Conservation (phyloP, 2,888 invertebrate genomes). For the Neoaliturus tenellus region DNA sequence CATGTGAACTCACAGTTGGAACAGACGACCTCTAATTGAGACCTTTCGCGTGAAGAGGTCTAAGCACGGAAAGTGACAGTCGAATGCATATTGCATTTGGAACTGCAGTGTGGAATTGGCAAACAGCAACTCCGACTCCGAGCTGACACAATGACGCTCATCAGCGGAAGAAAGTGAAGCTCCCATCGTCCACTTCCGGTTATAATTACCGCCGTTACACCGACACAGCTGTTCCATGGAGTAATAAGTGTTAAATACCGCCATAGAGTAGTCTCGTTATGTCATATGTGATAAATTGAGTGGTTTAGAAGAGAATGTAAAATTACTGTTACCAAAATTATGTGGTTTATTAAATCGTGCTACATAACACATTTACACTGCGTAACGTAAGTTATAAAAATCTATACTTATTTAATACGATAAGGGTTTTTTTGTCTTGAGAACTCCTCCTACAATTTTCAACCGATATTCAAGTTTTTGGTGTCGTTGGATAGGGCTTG, state of each 20-base stretch:
- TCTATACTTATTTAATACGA: too few relatives aligned
- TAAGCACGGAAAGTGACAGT: neutral
- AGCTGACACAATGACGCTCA: slow-evolving; percentile 21
- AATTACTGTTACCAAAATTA: too few relatives aligned
- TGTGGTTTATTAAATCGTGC: too few relatives aligned
- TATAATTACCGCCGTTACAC: slow-evolving; percentile 4
- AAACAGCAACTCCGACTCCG: slow-evolving; percentile 1
- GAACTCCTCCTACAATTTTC: too few relatives aligned
- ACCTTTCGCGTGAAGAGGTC: neutral
- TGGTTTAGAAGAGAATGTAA: too few relatives aligned
- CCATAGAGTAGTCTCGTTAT: neutral
- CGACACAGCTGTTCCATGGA: neutral
- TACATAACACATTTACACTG: too few relatives aligned
- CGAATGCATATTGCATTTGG: slow-evolving; percentile 10
- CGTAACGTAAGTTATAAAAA: too few relatives aligned
- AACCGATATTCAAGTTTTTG: too few relatives aligned
- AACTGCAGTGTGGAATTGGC: slow-evolving; percentile 23
- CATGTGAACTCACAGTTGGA: too few relatives aligned
- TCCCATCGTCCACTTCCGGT: slow-evolving; percentile 36
- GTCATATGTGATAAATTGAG: too few relatives aligned
- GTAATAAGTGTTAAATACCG: neutral
- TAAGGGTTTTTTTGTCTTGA: too few relatives aligned
- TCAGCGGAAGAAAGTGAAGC: slow-evolving; percentile 36
- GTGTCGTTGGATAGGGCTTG: too few relatives aligned
- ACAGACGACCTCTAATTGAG: neutral